Evolutionary conservation across 2,888 invertebrate species (phyloP).

Genomic region (Osmoderma eremita): DNA sequence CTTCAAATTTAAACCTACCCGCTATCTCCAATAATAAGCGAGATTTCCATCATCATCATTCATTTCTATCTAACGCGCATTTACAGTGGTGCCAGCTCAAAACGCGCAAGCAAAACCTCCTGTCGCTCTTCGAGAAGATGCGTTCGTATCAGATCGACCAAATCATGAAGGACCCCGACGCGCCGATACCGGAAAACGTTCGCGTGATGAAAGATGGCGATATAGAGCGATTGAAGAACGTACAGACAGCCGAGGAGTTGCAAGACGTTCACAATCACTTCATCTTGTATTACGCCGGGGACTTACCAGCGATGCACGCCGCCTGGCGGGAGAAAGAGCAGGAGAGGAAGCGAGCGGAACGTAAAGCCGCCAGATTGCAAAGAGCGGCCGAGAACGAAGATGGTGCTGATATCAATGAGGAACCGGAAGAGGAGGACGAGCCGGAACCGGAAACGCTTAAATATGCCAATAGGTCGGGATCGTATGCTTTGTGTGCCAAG

Average conservation of each 20-base stretch:
- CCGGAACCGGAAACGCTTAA: slow-evolving; percentile 75
- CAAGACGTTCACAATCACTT: slow-evolving; percentile 95
- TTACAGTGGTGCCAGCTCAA: slow-evolving; percentile 87
- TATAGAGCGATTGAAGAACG: slow-evolving; percentile 78
- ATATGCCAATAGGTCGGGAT: slow-evolving; percentile 87
- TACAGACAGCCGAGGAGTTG: slow-evolving; percentile 89
- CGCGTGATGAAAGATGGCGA: slow-evolving; percentile 87
- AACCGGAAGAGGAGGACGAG: slow-evolving; percentile 68
- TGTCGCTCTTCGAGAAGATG: slow-evolving; percentile 90
- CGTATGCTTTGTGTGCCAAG: slow-evolving; percentile 87
- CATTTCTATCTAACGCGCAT: slow-evolving; percentile 32
- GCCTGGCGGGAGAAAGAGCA: slow-evolving; percentile 74
- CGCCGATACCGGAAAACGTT: slow-evolving; percentile 84
- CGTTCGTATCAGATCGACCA: slow-evolving; percentile 87
- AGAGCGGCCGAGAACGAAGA: slow-evolving; percentile 72
- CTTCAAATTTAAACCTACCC: too few relatives aligned
- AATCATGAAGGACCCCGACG: slow-evolving; percentile 83
- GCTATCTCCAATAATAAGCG: too few relatives aligned
- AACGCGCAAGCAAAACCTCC: slow-evolving; percentile 83
- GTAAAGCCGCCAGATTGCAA: slow-evolving; percentile 60
- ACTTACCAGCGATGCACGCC: slow-evolving; percentile 85
- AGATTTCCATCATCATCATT: too few relatives aligned
- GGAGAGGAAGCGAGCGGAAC: slow-evolving; percentile 70
- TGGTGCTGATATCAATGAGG: slow-evolving; percentile 70
- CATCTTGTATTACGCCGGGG: slow-evolving; percentile 88